Evolutionary conservation across 2,888 invertebrate genomes (phyloP).

Genomic region (Limnephilus lunatus): DNA sequence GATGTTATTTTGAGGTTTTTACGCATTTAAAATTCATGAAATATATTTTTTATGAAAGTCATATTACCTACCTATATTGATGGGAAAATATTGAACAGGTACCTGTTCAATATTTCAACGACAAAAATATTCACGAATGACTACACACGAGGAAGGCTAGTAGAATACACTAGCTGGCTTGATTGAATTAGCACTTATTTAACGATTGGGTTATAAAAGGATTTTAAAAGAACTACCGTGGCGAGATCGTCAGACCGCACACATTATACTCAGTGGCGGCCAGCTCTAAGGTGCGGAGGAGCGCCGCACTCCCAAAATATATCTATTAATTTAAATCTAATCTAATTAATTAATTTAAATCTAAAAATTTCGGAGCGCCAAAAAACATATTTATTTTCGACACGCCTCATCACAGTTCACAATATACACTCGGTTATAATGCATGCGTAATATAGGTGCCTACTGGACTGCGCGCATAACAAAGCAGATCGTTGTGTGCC

Average conservation of each 20-base stretch:
- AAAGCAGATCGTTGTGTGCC: too few species aligned
- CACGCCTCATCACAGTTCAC: too few species aligned
- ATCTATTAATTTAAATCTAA: too few species aligned
- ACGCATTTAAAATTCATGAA: neutral
- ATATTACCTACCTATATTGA: neutral
- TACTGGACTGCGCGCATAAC: too few species aligned
- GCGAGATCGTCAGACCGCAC: neutral
- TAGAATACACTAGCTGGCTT: neutral
- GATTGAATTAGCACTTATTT: neutral
- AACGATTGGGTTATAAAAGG: slow-evolving; percentile 11
- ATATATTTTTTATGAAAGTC: neutral
- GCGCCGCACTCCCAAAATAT: too few species aligned
- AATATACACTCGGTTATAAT: too few species aligned
- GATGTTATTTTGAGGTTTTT: neutral
- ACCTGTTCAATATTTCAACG: too few species aligned
- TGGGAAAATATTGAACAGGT: neutral
- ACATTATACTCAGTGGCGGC: neutral
- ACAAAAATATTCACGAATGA: neutral
- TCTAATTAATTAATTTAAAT: too few species aligned
- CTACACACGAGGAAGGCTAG: neutral
- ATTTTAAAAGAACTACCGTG: neutral
- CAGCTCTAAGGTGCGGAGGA: too few species aligned
- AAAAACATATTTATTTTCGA: too few species aligned
- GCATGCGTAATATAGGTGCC: too few species aligned
- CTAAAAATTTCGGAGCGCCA: too few species aligned